These are phyloP conservation scores for Enteromius unitaeniatus DNA, from an alignment of 2,797 vertebrate species.

Conservation along the genomic window DNA sequence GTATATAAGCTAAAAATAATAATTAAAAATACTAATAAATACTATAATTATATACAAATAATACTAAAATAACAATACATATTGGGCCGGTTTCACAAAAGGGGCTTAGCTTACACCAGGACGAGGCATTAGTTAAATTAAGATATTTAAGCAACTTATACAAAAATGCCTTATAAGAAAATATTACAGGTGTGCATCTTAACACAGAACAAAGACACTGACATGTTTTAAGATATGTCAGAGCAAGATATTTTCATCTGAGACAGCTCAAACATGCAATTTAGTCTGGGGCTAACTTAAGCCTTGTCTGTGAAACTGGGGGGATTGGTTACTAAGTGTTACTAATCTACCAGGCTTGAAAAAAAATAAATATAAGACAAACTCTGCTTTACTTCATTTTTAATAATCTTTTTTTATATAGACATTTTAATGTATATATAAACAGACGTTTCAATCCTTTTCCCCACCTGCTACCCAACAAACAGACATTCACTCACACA, in stretches of 20 bases:
- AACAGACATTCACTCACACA: conserved; percentile 56
- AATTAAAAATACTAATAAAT: background rate
- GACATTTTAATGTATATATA: conserved; percentile 77
- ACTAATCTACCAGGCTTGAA: background rate
- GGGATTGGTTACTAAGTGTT: background rate
- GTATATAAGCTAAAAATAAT: background rate
- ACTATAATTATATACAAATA: background rate
- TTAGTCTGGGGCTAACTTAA: too few relatives aligned
- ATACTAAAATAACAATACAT: background rate
- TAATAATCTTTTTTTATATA: conserved; percentile 71
- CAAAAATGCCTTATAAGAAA: too few relatives aligned
- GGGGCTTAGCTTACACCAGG: too few relatives aligned
- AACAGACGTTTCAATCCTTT: conserved; percentile 68
- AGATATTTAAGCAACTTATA: too few relatives aligned
- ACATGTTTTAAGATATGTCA: too few relatives aligned
- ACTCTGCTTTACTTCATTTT: conserved; percentile 50
- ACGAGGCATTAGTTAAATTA: too few relatives aligned
- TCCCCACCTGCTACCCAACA: conserved; percentile 63
- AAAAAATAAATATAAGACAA: background rate
- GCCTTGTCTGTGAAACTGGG: too few relatives aligned
- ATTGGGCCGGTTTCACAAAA: too few relatives aligned
- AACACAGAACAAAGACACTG: too few relatives aligned
- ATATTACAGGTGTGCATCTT: too few relatives aligned
- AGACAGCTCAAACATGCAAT: too few relatives aligned
- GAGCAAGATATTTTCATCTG: too few relatives aligned